A percentile compares a stretch with the other conserved stretches of the same genome.
Conservation (phyloP, 2,888 invertebrate genomes). For the Petrolisthes cinctipes region DNA sequence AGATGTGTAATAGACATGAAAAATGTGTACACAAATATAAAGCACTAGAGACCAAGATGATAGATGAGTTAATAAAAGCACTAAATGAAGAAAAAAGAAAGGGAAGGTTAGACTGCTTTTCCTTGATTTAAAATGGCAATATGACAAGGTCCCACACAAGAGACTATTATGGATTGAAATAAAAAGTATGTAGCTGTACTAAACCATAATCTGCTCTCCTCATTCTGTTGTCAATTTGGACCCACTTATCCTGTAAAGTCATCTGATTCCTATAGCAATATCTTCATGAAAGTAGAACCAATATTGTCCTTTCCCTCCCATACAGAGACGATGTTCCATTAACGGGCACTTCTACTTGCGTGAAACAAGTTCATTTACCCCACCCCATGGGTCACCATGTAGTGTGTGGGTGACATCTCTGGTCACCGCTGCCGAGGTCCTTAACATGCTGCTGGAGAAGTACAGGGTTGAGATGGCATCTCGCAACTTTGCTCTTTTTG, state of each 20-base stretch:
- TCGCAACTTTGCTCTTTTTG: slow-evolving; percentile 83
- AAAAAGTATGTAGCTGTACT: neutral
- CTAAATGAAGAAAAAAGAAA: too few species aligned
- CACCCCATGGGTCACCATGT: slow-evolving; percentile 84
- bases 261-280: neutral
- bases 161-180: too few species aligned
- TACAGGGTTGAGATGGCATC: slow-evolving; percentile 86
- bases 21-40: too few species aligned
- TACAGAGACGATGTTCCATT: slow-evolving; percentile 80
- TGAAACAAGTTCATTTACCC: slow-evolving; percentile 84
- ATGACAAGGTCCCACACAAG: too few species aligned
- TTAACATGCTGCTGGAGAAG: slow-evolving; percentile 84
- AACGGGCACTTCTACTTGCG: slow-evolving; percentile 88
- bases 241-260: too few species aligned
- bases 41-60: too few species aligned
- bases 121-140: too few species aligned
- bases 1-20: too few species aligned
- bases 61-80: too few species aligned
- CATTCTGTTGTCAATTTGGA: neutral
- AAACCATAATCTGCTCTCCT: neutral
- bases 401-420: slow-evolving; percentile 85
- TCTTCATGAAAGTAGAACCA: neutral
- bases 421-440: slow-evolving; percentile 81
- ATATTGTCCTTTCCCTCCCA: neutral
- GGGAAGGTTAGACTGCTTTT: too few species aligned